phyloP scores from a whole-genome alignment of 2,797 vertebrate species.

The Liparis tanakae region DNA sequence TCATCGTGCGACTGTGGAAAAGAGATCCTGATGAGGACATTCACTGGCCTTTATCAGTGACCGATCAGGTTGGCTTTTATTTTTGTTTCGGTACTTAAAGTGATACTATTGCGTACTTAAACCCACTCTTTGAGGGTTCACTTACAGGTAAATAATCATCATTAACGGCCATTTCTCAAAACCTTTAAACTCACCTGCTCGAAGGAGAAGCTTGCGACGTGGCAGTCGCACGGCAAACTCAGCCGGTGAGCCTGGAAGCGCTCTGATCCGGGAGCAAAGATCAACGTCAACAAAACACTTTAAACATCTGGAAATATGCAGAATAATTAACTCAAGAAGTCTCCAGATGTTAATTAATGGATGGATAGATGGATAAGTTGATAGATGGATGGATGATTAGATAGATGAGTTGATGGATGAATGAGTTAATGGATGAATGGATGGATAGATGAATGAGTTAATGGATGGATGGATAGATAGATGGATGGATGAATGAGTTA shows the following conservation, averaged over 20 bases:
- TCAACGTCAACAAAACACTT: not conserved
- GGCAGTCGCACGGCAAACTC: conserved; percentile 66
- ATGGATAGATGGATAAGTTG: no score
- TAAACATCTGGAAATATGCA: not conserved
- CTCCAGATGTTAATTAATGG: not conserved
- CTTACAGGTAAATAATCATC: no score
- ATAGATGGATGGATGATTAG: no score
- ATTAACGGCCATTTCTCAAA: not conserved
- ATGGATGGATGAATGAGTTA: no score
- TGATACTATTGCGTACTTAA: not conserved
- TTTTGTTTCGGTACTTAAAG: not conserved
- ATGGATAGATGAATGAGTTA: no score
- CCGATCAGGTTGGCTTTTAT: not conserved
- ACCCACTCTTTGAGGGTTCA: no score
- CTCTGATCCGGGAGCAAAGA: conserved; percentile 41
- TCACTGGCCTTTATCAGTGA: not conserved
- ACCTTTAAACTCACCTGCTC: conserved; percentile 55
- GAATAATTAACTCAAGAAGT: not conserved
- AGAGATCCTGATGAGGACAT: not conserved
- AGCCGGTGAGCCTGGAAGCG: conserved; percentile 62
- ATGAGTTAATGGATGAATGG: no score
- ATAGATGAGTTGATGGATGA: no score
- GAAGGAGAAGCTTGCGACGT: conserved; percentile 69
- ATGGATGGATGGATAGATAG: no score
- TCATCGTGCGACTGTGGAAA: not conserved